Percentiles rank a stretch among this genome's conserved stretches.
phyloP scores from a whole-genome alignment of 2,888 invertebrate genomes.

The Selenia dentaria region DNA sequence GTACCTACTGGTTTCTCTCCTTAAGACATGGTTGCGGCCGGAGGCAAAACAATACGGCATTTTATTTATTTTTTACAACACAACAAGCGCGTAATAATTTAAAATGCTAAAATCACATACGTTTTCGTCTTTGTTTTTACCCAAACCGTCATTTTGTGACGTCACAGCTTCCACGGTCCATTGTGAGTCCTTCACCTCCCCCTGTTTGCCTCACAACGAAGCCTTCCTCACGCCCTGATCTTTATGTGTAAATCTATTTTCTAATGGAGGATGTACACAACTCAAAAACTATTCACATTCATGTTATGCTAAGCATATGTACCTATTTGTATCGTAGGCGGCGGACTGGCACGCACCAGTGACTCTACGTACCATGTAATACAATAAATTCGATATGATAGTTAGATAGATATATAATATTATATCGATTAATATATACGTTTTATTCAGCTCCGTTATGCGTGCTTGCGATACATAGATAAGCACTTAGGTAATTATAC shows the following conservation, averaged over 20 bases:
- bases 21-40: too few species aligned
- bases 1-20: too few species aligned
- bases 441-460: constrained; percentile 53
- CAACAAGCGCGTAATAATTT: too few species aligned
- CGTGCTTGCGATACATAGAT: constrained; percentile 36
- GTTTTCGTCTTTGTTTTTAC: too few species aligned
- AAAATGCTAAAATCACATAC: too few species aligned
- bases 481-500: constrained; percentile 22
- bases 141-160: too few species aligned
- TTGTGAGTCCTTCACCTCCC: constrained; percentile 75
- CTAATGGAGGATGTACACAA: constrained; percentile 64
- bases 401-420: constrained; percentile 23
- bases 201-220: constrained; percentile 77
- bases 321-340: constrained; percentile 26
- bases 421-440: constrained; percentile 46
- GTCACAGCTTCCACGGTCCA: constrained; percentile 38
- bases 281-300: constrained; percentile 84
- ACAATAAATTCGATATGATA: constrained; percentile 41
- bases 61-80: too few species aligned
- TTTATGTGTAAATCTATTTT: constrained; percentile 44
- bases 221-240: constrained; percentile 80
- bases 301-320: constrained; percentile 50
- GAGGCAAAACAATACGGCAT: too few species aligned
- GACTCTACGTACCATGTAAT: constrained; percentile 44
- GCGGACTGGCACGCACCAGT: constrained; percentile 70